phyloP scores from a whole-genome alignment of 2,113 vertebrate genomes.

The human (Homo sapiens) region GRCh38 chr5:125403501-125404000 shows the following conservation, averaged over 20 bases:
- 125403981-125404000: background rate
- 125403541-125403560: slow-evolving; percentile 49
- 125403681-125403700: slow-evolving; percentile 50
- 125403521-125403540: background rate
- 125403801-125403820: slow-evolving; percentile 18
- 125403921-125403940: slow-evolving; percentile 18
- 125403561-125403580: slow-evolving; percentile 4
- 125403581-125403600: slow-evolving; percentile 19
- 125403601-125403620: slow-evolving; percentile 50
- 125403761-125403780: slow-evolving; percentile 22
- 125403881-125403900: slow-evolving; percentile 36
- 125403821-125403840: slow-evolving; percentile 25
- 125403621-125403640: slow-evolving; percentile 70
- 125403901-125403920: slow-evolving; percentile 43
- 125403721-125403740: slow-evolving; percentile 50
- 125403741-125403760: slow-evolving; percentile 32
- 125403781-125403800: slow-evolving; percentile 17
- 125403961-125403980: background rate
- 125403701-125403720: slow-evolving; percentile 52
- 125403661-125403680: slow-evolving; percentile 59
- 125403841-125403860: slow-evolving; percentile 39
- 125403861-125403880: slow-evolving; percentile 32
- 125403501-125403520: slow-evolving; percentile 9
- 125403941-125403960: slow-evolving; percentile 42
- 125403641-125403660: slow-evolving; percentile 61